phyloP scores from a whole-genome alignment of 2,888 invertebrate genomes.

The Nebria salina region DNA sequence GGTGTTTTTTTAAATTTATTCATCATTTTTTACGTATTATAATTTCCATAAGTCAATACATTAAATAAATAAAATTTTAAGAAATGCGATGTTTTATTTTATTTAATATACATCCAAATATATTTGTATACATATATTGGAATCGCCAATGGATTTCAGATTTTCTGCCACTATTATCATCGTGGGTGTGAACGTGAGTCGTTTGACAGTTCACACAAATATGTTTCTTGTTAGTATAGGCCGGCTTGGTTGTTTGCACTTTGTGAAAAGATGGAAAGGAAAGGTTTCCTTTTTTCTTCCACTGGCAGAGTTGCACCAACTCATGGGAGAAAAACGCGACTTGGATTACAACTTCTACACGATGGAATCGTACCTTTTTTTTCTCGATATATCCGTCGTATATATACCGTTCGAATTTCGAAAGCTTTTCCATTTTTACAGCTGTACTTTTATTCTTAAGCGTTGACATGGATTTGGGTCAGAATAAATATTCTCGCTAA shows the following conservation, averaged over 20 bases:
- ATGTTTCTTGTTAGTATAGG: constrained; percentile 25
- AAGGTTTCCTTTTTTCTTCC: constrained; percentile 7
- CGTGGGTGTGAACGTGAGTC: constrained; percentile 3
- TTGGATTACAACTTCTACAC: constrained; percentile 33
- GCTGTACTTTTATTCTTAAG: constrained; percentile 45
- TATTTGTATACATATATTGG: constrained; percentile 14
- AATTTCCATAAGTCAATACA: too few species aligned
- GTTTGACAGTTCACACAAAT: neutral
- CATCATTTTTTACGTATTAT: too few species aligned
- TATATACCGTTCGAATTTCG: constrained; percentile 26
- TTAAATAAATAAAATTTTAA: too few species aligned
- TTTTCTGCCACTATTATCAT: neutral
- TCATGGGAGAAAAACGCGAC: constrained; percentile 27
- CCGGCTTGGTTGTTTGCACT: constrained; percentile 17
- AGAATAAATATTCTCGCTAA: constrained; percentile 34
- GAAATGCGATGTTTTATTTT: too few species aligned
- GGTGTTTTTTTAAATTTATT: too few species aligned
- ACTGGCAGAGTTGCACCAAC: neutral
- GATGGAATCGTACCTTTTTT: constrained; percentile 19
- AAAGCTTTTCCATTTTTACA: constrained; percentile 39
- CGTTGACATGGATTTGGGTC: constrained; percentile 45
- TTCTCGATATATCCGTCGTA: constrained; percentile 25
- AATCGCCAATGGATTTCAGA: neutral
- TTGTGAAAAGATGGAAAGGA: neutral
- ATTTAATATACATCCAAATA: too few species aligned